Evolutionary conservation across 2,888 invertebrate species (phyloP), one percentile per base, ranked within the genome.

Genomic region (Epirrita christyi): DNA sequence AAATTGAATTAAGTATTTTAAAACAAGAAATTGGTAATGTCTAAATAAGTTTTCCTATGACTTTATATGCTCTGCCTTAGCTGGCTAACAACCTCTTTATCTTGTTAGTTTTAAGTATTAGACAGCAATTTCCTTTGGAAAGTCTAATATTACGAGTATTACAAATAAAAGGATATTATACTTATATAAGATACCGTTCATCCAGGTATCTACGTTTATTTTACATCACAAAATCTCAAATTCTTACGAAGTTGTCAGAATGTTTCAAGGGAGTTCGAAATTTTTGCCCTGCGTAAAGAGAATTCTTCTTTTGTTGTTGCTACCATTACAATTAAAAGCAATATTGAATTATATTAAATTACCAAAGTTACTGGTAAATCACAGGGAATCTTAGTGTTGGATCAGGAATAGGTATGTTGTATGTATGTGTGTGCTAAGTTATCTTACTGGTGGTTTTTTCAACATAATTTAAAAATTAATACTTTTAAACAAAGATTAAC

Each of bases 191-290:
- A 53, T 48, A 47, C 47, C 34, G 21, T 32, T 56, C 50, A 53
- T 51, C n/a, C 63, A 67, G 66, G 64, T 69, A 61, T 21, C 59
- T 45, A 36, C 70, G 68, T 73, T 79, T 77, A 75, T 79, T 76
- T 73, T 69, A 73, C 75, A 75, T 76, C 75, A 71, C 72, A 68
- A 79, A 76, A 79, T 80, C 73, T 79, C 59, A 78, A 83, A 83
- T 78, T 78, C 74, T 81, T 79, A 72, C 71, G 41, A 67, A 82
- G 76, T 80, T 77, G 70, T 78, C 72, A 65, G 70, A 78, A 82
- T 81, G 77, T 80, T 83, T 77, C 59, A 57, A 61, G 71, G 66
- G 74, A 80, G 74, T 81, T 78, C 70, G 68, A 78, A 71, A 78
- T 80, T 83, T 80, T 83, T 77, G 76, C 72, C 69, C 67, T 62